Evolutionary conservation across 2,888 invertebrate genomes (phyloP).

Genomic region (Habrosyne pyritoides): DNA sequence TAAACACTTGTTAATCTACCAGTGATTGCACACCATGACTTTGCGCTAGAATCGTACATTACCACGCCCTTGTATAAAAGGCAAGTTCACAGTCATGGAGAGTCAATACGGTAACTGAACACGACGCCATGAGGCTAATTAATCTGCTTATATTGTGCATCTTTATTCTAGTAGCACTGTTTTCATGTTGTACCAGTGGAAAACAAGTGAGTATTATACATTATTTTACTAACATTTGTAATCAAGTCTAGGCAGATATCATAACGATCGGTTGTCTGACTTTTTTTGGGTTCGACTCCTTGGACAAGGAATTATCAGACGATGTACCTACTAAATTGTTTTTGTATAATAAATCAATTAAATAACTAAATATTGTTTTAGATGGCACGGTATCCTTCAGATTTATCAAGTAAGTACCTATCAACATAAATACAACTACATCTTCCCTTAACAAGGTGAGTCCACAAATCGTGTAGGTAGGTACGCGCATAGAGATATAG

Average conservation of each 20-base stretch:
- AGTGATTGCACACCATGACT: constrained; percentile 63
- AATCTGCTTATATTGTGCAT: constrained; percentile 40
- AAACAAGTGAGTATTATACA: constrained; percentile 57
- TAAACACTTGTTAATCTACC: constrained; percentile 44
- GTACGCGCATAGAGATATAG: too few relatives aligned
- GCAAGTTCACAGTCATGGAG: constrained; percentile 78
- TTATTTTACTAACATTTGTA: too few relatives aligned
- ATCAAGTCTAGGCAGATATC: too few relatives aligned
- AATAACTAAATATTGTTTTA: constrained; percentile 32
- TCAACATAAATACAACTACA: too few relatives aligned
- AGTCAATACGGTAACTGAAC: constrained; percentile 54
- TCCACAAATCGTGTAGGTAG: too few relatives aligned
- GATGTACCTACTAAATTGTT: too few relatives aligned
- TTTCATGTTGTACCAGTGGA: constrained; percentile 43
- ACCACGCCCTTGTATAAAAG: constrained; percentile 79
- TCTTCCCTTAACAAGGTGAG: too few relatives aligned
- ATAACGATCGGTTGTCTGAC: too few relatives aligned
- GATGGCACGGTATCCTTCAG: constrained; percentile 39
- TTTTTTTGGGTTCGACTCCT: too few relatives aligned
- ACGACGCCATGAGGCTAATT: constrained; percentile 58
- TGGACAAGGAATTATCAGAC: too few relatives aligned
- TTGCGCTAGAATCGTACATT: constrained; percentile 58
- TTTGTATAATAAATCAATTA: too few relatives aligned
- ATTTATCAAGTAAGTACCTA: constrained; percentile 38
- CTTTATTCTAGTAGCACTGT: constrained; percentile 43